These are phyloP conservation scores for Columbina picui DNA, from an alignment of 2,113 vertebrate genomes.

Conservation along the genomic window DNA sequence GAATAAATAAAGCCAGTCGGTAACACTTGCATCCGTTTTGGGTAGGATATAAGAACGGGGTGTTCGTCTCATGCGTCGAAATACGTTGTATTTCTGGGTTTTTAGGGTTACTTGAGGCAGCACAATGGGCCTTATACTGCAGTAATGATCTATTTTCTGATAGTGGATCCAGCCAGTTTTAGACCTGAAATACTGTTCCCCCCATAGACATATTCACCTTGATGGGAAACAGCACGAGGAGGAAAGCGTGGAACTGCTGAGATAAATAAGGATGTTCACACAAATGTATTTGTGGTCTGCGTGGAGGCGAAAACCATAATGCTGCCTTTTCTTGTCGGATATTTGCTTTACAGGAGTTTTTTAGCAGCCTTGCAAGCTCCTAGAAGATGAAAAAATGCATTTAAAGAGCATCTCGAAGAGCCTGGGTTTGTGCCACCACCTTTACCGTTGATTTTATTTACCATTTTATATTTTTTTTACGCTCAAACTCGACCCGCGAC, in stretches of 20 bases:
- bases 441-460: neutral
- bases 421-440: neutral
- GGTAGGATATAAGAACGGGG: neutral
- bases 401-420: neutral
- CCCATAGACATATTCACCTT: neutral
- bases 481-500: neutral
- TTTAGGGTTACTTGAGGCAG: neutral
- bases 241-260: neutral
- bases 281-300: neutral
- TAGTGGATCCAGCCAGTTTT: neutral
- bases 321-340: neutral
- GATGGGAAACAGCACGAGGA: neutral
- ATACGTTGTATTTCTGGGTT: neutral
- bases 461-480: neutral
- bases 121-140: neutral
- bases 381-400: neutral
- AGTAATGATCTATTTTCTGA: neutral
- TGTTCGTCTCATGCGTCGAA: neutral
- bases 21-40: neutral
- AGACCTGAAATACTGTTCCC: neutral
- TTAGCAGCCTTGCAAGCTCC: neutral
- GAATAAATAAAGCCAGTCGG: neutral
- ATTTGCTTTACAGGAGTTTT: no score
- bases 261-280: neutral
- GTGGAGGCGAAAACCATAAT: accelerated